Conservation (phyloP, 1,140 invertebrate species). For the Ridgeia piscesae region DNA sequence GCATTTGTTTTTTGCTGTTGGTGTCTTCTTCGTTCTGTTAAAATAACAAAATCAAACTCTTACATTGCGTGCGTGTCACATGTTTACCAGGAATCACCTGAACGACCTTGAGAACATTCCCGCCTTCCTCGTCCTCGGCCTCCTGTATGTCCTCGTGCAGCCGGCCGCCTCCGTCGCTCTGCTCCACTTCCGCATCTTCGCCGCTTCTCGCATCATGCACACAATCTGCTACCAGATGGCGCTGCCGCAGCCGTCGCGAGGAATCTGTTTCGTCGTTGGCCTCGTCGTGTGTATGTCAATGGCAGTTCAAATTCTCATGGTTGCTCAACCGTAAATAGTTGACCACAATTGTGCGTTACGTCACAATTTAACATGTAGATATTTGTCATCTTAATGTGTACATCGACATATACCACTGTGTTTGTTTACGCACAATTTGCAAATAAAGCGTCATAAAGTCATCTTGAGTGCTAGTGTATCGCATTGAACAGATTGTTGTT, state of each 20-base stretch:
- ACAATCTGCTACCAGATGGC: conserved; percentile 63
- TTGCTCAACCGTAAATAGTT: background rate
- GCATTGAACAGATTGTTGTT: too few species aligned
- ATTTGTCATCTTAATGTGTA: too few species aligned
- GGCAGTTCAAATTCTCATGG: conserved; percentile 36
- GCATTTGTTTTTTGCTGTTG: background rate
- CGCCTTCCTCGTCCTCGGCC: conserved; percentile 65
- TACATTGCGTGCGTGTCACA: background rate
- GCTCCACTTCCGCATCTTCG: conserved; percentile 65
- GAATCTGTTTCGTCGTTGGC: conserved; percentile 61
- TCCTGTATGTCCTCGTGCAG: conserved; percentile 65
- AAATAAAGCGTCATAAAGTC: too few species aligned
- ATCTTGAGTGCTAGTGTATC: too few species aligned
- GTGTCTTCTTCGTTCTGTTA: background rate
- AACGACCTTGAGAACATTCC: conserved; percentile 74
- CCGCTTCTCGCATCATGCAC: conserved; percentile 63
- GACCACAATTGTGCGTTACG: background rate
- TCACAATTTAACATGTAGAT: background rate
- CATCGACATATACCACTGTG: too few species aligned
- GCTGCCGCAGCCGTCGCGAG: conserved; percentile 65
- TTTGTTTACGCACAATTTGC: too few species aligned
- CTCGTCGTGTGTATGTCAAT: conserved; percentile 61
- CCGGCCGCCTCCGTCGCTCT: conserved; percentile 62
- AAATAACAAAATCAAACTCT: background rate
- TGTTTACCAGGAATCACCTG: conserved; percentile 64